Evolutionary conservation across 2,888 invertebrate species (phyloP).

Genomic region (Tethea ocularis): DNA sequence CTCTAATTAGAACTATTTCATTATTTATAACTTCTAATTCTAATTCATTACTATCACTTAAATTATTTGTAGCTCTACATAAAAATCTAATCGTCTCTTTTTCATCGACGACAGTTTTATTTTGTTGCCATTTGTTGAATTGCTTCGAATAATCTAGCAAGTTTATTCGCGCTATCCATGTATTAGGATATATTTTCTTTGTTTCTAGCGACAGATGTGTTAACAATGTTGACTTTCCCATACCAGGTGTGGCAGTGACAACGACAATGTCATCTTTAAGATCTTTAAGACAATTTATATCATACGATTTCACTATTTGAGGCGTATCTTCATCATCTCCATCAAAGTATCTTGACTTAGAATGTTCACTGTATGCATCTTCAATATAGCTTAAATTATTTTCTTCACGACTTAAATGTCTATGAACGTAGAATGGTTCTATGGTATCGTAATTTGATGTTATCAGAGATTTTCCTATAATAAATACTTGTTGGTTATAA

Average conservation of each 20-base stretch:
- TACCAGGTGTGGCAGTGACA: slow-evolving; percentile 15
- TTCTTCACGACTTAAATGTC: background rate
- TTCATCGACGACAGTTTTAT: slow-evolving; percentile 6
- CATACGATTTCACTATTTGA: background rate
- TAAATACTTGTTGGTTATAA: slow-evolving; percentile 10
- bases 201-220: slow-evolving; percentile 16
- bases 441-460: slow-evolving; percentile 11
- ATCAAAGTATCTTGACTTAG: background rate
- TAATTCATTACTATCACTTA: background rate
- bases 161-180: slow-evolving; percentile 17
- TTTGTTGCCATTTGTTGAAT: slow-evolving; percentile 12
- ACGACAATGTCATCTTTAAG: slow-evolving; percentile 7
- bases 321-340: background rate
- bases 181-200: slow-evolving; percentile 11
- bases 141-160: slow-evolving; percentile 13
- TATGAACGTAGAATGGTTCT: slow-evolving; percentile 13
- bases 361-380: background rate
- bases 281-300: background rate
- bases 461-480: slow-evolving; percentile 10
- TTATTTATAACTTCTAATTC: background rate
- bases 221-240: slow-evolving; percentile 19
- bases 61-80: background rate
- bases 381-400: background rate
- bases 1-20: background rate
- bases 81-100: slow-evolving; percentile 14